phyloP scores from a whole-genome alignment of 2,113 vertebrate genomes.

The Alethe castanea region DNA sequence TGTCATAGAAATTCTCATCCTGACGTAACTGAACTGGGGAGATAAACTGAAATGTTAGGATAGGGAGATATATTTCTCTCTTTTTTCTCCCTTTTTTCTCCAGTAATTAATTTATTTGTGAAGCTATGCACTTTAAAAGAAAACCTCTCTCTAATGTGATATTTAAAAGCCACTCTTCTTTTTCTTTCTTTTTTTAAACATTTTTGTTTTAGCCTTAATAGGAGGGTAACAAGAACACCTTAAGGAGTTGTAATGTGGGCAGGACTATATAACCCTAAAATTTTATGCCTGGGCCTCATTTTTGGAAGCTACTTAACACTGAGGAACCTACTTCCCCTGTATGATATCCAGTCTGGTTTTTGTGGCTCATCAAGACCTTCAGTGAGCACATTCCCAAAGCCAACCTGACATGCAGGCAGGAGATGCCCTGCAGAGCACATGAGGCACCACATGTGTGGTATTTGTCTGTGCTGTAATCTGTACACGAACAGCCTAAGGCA shows the following conservation, averaged over 20 bases:
- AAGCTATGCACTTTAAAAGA: neutral
- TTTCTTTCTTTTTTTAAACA: neutral
- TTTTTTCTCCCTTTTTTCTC: neutral
- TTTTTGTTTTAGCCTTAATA: neutral
- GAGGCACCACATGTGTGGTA: neutral
- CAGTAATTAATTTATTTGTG: neutral
- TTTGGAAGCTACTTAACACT: neutral
- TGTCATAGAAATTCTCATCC: neutral
- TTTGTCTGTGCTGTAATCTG: neutral
- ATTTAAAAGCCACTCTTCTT: neutral
- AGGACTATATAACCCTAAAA: neutral
- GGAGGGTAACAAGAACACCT: neutral
- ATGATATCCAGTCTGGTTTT: neutral
- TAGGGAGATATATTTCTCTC: neutral
- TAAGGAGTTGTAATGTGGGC: neutral
- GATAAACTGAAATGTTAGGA: neutral
- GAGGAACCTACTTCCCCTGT: neutral
- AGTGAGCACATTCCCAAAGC: neutral
- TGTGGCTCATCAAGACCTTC: neutral
- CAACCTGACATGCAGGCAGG: neutral
- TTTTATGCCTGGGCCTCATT: neutral
- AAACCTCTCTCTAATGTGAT: neutral
- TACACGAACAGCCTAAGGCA: neutral
- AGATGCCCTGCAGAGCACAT: neutral
- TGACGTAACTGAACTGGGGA: neutral